Percentiles rank a stretch among this genome's conserved stretches.
Conservation (phyloP, 2,888 invertebrate genomes). For the Hololepta plana region DNA sequence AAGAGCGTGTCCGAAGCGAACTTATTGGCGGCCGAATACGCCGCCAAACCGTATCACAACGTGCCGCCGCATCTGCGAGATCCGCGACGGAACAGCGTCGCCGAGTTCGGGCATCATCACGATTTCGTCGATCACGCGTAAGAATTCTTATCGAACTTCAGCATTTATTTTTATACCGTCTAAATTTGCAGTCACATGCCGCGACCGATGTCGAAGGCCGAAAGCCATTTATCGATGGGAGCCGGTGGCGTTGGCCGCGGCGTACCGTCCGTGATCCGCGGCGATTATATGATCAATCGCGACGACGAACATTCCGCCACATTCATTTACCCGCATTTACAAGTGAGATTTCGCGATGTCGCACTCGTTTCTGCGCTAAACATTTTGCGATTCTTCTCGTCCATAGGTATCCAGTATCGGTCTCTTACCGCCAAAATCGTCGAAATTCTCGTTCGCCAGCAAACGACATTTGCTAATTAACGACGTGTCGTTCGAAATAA, state of each 20-base stretch:
- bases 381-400: too few species aligned
- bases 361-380: background rate
- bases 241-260: slow-evolving; percentile 34
- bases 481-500: slow-evolving; percentile 71
- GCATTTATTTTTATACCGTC: too few species aligned
- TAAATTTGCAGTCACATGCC: slow-evolving; percentile 20
- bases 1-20: slow-evolving; percentile 80
- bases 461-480: slow-evolving; percentile 27
- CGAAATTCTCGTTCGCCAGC: slow-evolving; percentile 13
- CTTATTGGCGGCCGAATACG: slow-evolving; percentile 45
- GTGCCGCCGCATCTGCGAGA: slow-evolving; percentile 18
- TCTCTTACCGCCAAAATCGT: slow-evolving; percentile 11
- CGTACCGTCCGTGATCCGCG: slow-evolving; percentile 34
- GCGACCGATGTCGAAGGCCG: slow-evolving; percentile 42
- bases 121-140: slow-evolving; percentile 12
- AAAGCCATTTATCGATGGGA: slow-evolving; percentile 40
- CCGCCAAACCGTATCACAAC: slow-evolving; percentile 16
- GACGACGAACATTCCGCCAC: slow-evolving; percentile 34
- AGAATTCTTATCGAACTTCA: too few species aligned
- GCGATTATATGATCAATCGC: slow-evolving; percentile 37
- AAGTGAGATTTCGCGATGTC: slow-evolving; percentile 27
- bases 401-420: too few species aligned
- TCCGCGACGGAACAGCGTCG: slow-evolving; percentile 38
- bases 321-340: slow-evolving; percentile 42
- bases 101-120: slow-evolving; percentile 33